Evolutionary conservation across 1,140 invertebrate genomes (phyloP), one percentile per base, ranked within the genome.

Genomic region (Drosophila sechellia): DNA sequence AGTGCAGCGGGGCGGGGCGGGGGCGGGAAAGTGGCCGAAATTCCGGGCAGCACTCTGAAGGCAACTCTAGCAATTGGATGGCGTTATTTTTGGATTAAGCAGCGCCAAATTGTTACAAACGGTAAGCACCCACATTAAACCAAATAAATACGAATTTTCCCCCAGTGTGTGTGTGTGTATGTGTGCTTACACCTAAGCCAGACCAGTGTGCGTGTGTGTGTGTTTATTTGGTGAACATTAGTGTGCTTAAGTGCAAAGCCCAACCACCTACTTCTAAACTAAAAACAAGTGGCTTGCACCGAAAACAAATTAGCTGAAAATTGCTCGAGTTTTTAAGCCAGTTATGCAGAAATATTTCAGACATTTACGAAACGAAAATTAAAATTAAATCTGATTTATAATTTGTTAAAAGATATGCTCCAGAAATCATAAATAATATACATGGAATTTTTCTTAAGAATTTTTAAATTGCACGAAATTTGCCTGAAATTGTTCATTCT

Each of bases 101-200:
- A 70, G 66, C 70, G 84, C 79, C 84, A 79, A 87, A 89, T 83
- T 86, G 79, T 64, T 72, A 79, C 66, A 79, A 76, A 89, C 83
- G 83, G 83, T 86, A 76, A 86, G 83, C 79, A 64, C 42, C 37
- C 50, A 60, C 48, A 59, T 48, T 65, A 45, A 64, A 31, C 15
- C 39, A 31, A 70, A 69, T 70, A 70, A 70, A 70, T 70, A 49
- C 42, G 5, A 35, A 57, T 70, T 70, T 56, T 27, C 35, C 42
- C 17, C 0, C 43, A 65, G 27, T 43, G 37, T 22, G 17, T 13
- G 6, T 12, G 8, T 22, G 4, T 25, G 13, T 8, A 10, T 42
- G 35, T 68, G 58, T 50, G 64, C 25, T 64, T 64, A 69, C 35
- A 56, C 64, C 70, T 22, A 48, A 48, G 50, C 25, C 31, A n/a